Base-by-base conservation (phyloP, 2,888 invertebrate species). In the Cylindroiulus punctatus region DNA sequence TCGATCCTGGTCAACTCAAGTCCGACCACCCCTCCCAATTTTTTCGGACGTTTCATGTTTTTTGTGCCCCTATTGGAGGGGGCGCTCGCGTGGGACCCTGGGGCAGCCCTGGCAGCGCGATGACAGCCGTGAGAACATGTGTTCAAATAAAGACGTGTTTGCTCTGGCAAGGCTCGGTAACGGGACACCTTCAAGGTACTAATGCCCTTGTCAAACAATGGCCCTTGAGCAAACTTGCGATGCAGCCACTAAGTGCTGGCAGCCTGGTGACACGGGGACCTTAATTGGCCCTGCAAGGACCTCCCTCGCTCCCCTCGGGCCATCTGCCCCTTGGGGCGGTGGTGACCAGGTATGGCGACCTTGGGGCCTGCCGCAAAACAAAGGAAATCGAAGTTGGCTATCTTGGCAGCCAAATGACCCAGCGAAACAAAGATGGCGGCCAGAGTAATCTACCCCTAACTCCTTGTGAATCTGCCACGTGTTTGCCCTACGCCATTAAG, bases 131-230 rank as follows among this genome's bases (percentile, higher is more conserved):
- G 65, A 65, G 65, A 65, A 65, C 65, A 65, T 65, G 65, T 65
- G 65, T 65, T 65, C 65, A 65, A 65, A 65, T 65, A 65, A 65
- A 65, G 65, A 65, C 65, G 65, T 65, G 65, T 65, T 65, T 65
- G 22, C 65, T 26, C n/a, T 65, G 57, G 4, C 22, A 2, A 8
- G 22, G 12, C 65, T 26, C 8, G 8, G 65, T 65, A 65, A 65
- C 12, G 26, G 65, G 65, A 65, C 65, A 65, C 65, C 65, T 65
- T 14, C 22, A 57, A 65, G 65, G 65, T 65, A 65, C 65, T 65
- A 65, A 65, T 65, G 65, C 65, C 65, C 65, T 65, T 65, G 65
- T 8, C 65, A 65, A 65, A 65, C 65, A 65, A 65, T 65, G 65
- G 65, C 22, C 65, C 65, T 65, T 65, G 65, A 26, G 26, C 65